Evolutionary conservation across 2,797 vertebrate species (phyloP), one percentile per base, ranked within the genome.

Genomic region (Lophotriccus pileatus): DNA sequence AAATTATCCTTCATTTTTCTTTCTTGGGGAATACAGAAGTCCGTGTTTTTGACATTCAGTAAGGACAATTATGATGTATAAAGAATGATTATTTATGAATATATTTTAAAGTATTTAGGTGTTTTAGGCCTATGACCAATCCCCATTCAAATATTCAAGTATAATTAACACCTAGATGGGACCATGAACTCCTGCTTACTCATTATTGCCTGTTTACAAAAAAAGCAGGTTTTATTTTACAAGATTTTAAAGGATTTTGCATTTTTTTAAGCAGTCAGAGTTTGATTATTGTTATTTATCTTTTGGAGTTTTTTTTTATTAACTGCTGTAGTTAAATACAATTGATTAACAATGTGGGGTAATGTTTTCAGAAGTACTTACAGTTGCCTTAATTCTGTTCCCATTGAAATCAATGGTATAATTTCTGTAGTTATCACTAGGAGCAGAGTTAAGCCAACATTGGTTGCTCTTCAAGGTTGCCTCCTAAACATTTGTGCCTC

Each of bases 31-130:
- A 62, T 70, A 70, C 6, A 46, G 25, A 85, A 90, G 60, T 59
- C 69, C 39, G 13, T 87, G 59, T 20, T 93, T 92, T 89, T 93
- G 58, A 89, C 12, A 21, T 82, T 79, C 32, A 79, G 47, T 24
- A 75, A 90, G 58, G 86, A 79, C 46, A 94, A 76, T 93, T 87
- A 72, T 64, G 46, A 62, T 93, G 88, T 91, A 68, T 83, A 78
- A 92, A 94, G 84, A 94, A 94, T 46, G 43, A 86, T 88, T 93
- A 87, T 97, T 97, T 97, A 92, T 96, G 70, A 88, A 89, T 74
- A 25, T 70, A 34, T 90, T 89, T 94, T 84, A 76, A 91, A 84
- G 36, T 93, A 64, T 92, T 73, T 68, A 67, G 86, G 56, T 93
- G n/a, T 56, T 85, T 91, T 88, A 94, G 68, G 72, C 67, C 70